Evolutionary conservation across 2,888 invertebrate species (phyloP), one percentile per base, ranked within the genome.

Genomic region (Elaeidobius kamerunicus): DNA sequence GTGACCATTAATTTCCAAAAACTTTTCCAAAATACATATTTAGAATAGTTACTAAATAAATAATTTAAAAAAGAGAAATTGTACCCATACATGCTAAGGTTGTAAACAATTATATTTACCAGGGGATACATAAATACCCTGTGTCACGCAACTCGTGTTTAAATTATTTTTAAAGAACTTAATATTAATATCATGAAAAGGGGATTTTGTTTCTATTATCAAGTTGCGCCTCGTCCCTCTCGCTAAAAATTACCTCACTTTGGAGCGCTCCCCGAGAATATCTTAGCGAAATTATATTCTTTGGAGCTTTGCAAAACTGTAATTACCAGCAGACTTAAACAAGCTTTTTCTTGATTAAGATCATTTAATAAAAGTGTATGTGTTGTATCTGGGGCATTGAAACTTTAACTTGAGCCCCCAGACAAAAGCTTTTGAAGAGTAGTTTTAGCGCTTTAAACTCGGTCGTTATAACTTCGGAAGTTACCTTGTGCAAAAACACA

Each of bases 321-420:
- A 48, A 48, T 48, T 49, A 47, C 39, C 38, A 45, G 39, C 53
- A 38, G 44, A 48, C 48, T 53, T 48, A 44, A 48, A 40, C 48
- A 39, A 34, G 52, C 39, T 47, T 49, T 53, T 49, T 41, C 53
- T 40, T 44, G 48, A 36, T 41, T 53, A 47, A 48, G 47, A 53
- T 47, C 36, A 38, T 53, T 53, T 53, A 53, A 53, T 53, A 53
- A 48, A 53, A 48, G 39, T 44, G 38, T 48, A 53, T 53, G 40
- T 48, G 48, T 39, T 43, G 46, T 47, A 52, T 52, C 43, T 36
- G 40, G 30, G 27, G 36, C 47, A 35, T 47, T 52, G 42, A 50
- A 50, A 49, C 28, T 42, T 36, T 36, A 45, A 46, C 52, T 46
- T 46, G 34, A 41, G 46, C 34, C 20, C 35, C 42, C 30, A 30